These are phyloP conservation scores for Acronicta psi DNA, from an alignment of 2,888 invertebrate species.

Conservation along the genomic window DNA sequence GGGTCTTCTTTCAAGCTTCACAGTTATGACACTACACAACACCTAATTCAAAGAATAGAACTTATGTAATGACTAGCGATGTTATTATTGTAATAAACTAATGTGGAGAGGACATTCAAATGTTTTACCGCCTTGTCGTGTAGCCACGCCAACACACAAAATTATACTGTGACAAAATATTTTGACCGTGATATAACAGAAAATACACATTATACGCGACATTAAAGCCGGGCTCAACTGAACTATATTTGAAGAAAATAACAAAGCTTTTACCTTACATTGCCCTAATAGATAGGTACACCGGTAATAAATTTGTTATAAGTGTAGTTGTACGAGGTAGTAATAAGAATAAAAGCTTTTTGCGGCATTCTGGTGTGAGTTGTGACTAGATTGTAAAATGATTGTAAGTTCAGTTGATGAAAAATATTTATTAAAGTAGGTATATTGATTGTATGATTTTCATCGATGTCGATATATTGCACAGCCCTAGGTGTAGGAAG, in stretches of 20 bases:
- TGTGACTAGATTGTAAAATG: conserved; percentile 21
- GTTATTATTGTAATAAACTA: conserved; percentile 15
- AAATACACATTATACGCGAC: conserved; percentile 53
- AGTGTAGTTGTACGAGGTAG: conserved; percentile 39
- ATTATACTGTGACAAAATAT: conserved; percentile 74
- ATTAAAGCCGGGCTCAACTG: conserved; percentile 50
- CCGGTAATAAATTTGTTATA: conserved; percentile 40
- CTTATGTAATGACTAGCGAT: conserved; percentile 11
- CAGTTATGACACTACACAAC: conserved; percentile 20
- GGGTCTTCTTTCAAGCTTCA: conserved; percentile 16
- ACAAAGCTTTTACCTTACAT: conserved; percentile 44
- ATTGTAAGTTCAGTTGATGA: conserved; percentile 23
- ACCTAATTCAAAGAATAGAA: conserved; percentile 14
- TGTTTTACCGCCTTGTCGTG: conserved; percentile 63
- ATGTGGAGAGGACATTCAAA: conserved; percentile 30
- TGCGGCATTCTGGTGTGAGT: conserved; percentile 14
- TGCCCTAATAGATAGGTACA: conserved; percentile 31
- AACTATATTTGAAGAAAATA: conserved; percentile 56
- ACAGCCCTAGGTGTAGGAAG: too few relatives aligned
- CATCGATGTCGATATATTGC: conserved; percentile 12
- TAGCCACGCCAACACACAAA: conserved; percentile 69
- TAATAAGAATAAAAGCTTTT: conserved; percentile 56
- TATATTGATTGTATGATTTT: conserved; percentile 29
- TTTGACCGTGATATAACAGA: conserved; percentile 57
- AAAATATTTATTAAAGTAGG: conserved; percentile 16